Base-by-base conservation (phyloP, 2,888 invertebrate species). In the Melipona bicolor region DNA sequence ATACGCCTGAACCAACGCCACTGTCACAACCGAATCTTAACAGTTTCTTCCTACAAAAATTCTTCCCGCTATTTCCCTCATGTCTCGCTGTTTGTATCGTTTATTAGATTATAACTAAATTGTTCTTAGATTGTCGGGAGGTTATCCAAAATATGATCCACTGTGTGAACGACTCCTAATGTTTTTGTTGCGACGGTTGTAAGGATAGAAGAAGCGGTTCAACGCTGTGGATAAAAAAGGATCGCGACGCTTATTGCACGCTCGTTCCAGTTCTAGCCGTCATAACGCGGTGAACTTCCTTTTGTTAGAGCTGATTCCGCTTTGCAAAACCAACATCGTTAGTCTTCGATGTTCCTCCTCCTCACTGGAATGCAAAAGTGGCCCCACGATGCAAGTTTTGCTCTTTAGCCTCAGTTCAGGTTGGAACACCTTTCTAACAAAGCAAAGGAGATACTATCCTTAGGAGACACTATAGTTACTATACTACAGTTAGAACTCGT, bases 201-300 rank as follows among this genome's bases (percentile, higher is more conserved):
- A 43, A 43, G 9, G 43, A n/a, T 24, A 19, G 4, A 13, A 21
- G 24, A 59, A 56, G 15, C 9, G 21, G 21, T 59, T 21, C 13
- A 6, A 50, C 54, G 54, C 17, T 54, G 2, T n/a, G 17, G n/a
- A 27, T 69, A 27, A 50, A 32, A 72, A 36, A 71, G 21, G n/a
- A n/a, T n/a, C 77, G 75, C 83, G 81, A 86, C 70, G 86, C 85
- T 87, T 87, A 90, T 89, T 90, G 88, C 87, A 90, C 87, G 88
- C 86, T 89, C 85, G 89, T 86, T 88, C 87, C 88, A 90, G 90
- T 90, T 90, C 76, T 82, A 87, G 73, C 83, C 83, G 77, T 84
- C 84, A 89, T 81, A 89, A 81, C 61, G 85, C 61, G 27, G 86
- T 88, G 88, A 88, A 87, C 90, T 90, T 90, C 90, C 90, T 90